A percentile compares a stretch with the other conserved stretches of the same genome.
Conservation (phyloP, 2,888 invertebrate genomes). For the Encarsia formosa region DNA sequence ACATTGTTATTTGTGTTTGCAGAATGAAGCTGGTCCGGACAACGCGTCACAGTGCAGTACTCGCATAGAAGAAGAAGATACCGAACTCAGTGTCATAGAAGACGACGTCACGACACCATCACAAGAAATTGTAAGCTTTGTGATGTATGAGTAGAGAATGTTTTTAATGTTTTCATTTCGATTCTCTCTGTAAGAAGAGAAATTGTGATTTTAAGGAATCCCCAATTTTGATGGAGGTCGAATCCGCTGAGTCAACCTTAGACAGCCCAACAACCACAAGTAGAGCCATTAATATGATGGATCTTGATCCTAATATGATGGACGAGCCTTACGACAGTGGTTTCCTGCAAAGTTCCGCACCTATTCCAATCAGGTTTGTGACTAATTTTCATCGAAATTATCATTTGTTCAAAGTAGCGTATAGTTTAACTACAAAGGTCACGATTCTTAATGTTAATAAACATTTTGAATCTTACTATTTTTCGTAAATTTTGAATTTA, state of each 20-base stretch:
- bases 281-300: conserved; percentile 49
- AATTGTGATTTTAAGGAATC: conserved; percentile 32
- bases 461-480: not conserved
- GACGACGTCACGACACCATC: conserved; percentile 39
- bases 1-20: not conserved
- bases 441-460: no score
- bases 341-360: conserved; percentile 47
- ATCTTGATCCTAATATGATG: conserved; percentile 49
- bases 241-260: conserved; percentile 39
- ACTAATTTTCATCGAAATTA: not conserved
- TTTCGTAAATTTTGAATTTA: conserved; percentile 14
- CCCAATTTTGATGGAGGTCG: conserved; percentile 40
- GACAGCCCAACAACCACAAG: conserved; percentile 47
- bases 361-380: conserved; percentile 47
- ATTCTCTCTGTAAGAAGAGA: conserved; percentile 19
- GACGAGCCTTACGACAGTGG: conserved; percentile 50
- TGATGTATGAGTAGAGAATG: not conserved
- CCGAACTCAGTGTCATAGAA: conserved; percentile 42
- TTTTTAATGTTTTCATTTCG: conserved; percentile 7
- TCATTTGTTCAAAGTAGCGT: not conserved
- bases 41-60: conserved; percentile 45
- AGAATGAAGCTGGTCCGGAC: conserved; percentile 42
- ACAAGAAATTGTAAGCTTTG: conserved; percentile 34
- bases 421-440: not conserved
- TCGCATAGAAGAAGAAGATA: conserved; percentile 65